These are phyloP conservation scores for Heliconius melpomene DNA, from an alignment of 1,140 invertebrate species.

Conservation along the genomic window DNA sequence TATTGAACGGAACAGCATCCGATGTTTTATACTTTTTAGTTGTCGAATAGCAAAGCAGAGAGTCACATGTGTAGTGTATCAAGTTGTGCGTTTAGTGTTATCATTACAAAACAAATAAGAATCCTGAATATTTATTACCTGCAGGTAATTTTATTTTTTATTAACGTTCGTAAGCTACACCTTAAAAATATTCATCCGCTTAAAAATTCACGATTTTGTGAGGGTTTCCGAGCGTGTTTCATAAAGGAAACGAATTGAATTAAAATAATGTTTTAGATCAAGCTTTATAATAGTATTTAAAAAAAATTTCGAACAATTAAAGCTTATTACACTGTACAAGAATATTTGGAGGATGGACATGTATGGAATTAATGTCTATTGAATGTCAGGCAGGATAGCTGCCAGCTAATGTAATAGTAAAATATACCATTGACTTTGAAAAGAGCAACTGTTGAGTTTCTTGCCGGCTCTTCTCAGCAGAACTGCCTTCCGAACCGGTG, in stretches of 20 bases:
- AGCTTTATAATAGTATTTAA: no score
- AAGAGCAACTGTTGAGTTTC: no score
- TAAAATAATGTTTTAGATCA: background rate
- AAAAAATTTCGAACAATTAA: no score
- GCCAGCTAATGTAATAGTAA: no score
- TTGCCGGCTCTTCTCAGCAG: no score
- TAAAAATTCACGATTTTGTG: background rate
- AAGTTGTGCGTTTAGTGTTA: conserved; percentile 29
- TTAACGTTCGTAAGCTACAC: background rate
- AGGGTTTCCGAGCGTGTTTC: background rate
- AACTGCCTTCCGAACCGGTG: no score
- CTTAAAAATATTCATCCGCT: no score
- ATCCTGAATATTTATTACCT: background rate
- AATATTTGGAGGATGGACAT: no score
- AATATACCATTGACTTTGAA: no score
- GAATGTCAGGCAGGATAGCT: no score
- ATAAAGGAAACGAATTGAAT: background rate
- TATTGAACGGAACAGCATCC: conserved; percentile 61
- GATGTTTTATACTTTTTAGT: conserved; percentile 73
- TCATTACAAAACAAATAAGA: conserved; percentile 13
- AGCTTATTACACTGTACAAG: no score
- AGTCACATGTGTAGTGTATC: conserved; percentile 61
- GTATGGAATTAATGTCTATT: no score
- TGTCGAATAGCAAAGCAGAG: conserved; percentile 56
- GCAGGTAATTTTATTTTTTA: conserved; percentile 22